Base-by-base conservation (phyloP, 2,888 invertebrate species). In the Thalpophila matura region DNA sequence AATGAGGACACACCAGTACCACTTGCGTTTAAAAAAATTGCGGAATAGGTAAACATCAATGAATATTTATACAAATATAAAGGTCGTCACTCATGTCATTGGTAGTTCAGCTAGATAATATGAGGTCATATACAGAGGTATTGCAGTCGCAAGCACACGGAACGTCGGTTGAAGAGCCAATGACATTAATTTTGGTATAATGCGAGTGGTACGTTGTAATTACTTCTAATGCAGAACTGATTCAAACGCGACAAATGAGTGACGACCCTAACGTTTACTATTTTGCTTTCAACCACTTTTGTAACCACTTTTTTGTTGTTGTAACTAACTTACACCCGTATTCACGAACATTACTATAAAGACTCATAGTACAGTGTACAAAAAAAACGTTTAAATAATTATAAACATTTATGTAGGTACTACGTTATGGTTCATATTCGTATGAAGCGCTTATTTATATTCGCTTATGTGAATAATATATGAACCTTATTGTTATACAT, bases 51-150 rank as follows among this genome's bases (percentile, higher is more conserved):
- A 12, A 40, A 55, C 42, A 43, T 57, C 20, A 56, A 46, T 54
- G 24, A 54, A 60, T 54, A 59, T 58, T 45, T 51, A 43, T 49
- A 24, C 14, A 56, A 43, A 38, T 43, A 59, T 43, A 59, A 33
- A 57, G 46, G 53, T 43, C 26, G 64, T 57, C 37, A 46, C 50
- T 57, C 37, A 29, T 16, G 50, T 55, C 50, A 40, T 49, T 42
- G 38, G n/a, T 26, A 49, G 38, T 55, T 49, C 16, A 51, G 37
- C 26, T 62, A n/a, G 7, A n/a, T n/a, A n/a, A n/a, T 20, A 33
- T 46, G 31, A 37, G 42, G 35, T 47, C 35, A 46, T 31, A 57
- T 26, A 53, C 20, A 49, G 12, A 9, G 2, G 10, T 22, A n/a
- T n/a, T n/a, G n/a, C n/a, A 35, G 24, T n/a, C 26, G n/a, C n/a